Percentiles rank a stretch among this genome's conserved stretches.
These are phyloP conservation scores for Neosalanx taihuensis DNA, from an alignment of 2,797 vertebrate species.

Conservation along the genomic window DNA sequence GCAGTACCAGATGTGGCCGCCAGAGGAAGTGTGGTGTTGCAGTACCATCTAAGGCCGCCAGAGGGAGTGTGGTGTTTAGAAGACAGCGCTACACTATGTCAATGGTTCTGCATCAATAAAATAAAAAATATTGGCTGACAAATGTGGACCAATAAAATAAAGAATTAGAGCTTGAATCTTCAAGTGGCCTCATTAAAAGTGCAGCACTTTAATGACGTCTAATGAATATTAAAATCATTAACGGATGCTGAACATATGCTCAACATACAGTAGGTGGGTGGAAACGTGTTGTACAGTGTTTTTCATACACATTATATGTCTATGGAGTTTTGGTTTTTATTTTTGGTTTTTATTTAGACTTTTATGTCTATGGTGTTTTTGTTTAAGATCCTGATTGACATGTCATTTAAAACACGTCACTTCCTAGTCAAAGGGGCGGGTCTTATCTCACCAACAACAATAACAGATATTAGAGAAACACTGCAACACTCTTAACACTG, in stretches of 20 bases:
- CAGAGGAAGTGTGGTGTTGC: no score
- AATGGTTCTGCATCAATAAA: no score
- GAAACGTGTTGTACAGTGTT: not conserved
- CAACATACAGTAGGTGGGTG: not conserved
- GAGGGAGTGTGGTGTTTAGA: no score
- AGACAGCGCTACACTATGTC: no score
- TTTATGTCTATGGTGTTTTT: not conserved
- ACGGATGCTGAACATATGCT: not conserved
- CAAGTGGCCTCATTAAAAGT: not conserved
- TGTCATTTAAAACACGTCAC: constrained; percentile 65
- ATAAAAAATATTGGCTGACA: no score
- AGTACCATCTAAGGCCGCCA: no score
- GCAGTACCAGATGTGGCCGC: no score
- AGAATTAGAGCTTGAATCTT: not conserved
- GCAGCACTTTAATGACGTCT: not conserved
- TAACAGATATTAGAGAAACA: constrained; percentile 49
- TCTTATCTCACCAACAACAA: constrained; percentile 59
- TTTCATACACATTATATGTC: not conserved
- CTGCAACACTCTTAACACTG: not conserved
- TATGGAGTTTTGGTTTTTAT: no score
- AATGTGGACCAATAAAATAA: not conserved
- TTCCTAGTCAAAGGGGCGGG: constrained; percentile 52
- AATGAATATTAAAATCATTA: not conserved
- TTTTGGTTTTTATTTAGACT: no score
- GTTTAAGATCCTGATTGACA: constrained; percentile 7